Conservation (phyloP, 2,888 invertebrate species). For the Sicus ferrugineus region DNA sequence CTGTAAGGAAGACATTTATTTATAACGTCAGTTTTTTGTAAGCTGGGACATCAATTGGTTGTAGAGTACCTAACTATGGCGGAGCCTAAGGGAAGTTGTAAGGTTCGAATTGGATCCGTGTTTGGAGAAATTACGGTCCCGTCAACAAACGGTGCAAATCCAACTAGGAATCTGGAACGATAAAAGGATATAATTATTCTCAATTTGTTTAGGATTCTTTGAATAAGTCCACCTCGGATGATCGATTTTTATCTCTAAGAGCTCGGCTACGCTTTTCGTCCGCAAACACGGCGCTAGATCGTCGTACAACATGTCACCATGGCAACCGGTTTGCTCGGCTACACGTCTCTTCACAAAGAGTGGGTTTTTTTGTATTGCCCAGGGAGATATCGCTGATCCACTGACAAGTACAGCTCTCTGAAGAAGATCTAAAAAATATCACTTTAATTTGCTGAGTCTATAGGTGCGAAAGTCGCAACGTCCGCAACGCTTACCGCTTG, state of each 20-base stretch:
- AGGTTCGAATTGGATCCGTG: conserved; percentile 55
- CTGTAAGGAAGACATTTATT: conserved; percentile 42
- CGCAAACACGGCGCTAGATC: conserved; percentile 86
- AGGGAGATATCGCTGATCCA: conserved; percentile 89
- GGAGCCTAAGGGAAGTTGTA: conserved; percentile 62
- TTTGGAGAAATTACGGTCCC: conserved; percentile 81
- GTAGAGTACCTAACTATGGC: conserved; percentile 68
- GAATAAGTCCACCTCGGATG: conserved; percentile 77
- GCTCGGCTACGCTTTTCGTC: conserved; percentile 76
- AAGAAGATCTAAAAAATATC: conserved; percentile 83
- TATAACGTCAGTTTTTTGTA: neutral
- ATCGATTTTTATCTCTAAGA: conserved; percentile 78
- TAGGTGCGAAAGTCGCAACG: neutral
- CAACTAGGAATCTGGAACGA: conserved; percentile 74
- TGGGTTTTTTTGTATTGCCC: conserved; percentile 89
- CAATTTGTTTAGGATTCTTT: too few relatives aligned
- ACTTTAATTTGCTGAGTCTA: too few relatives aligned
- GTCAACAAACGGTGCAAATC: conserved; percentile 94
- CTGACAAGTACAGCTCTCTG: conserved; percentile 87
- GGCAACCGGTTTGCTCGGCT: conserved; percentile 84
- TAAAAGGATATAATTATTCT: neutral
- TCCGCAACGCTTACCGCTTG: conserved; percentile 74
- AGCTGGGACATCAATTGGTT: neutral
- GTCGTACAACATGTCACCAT: conserved; percentile 81
- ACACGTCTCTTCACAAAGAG: conserved; percentile 82